Evolutionary conservation across 2,113 vertebrate genomes (phyloP), one percentile per base, ranked within the genome.

Genomic region (Sander lucioperca): DNA sequence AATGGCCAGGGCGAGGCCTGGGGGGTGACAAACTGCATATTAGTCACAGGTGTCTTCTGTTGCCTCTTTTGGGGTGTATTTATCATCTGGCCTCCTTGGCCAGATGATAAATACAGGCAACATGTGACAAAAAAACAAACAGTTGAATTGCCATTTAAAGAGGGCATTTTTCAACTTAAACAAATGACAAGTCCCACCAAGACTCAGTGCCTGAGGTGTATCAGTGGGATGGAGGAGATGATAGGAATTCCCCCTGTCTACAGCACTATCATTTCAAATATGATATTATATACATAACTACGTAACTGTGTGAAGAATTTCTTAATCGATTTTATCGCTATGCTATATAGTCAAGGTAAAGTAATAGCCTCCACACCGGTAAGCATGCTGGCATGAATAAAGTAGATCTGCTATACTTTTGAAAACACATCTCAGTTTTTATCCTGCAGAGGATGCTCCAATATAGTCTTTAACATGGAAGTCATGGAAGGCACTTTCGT

Each of bases 211-310:
- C 48, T 61, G 57, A 56, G 14, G 53, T 65, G 59, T 77, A 84
- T 81, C 39, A 83, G 6, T 69, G 64, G 56, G 68, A 66, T 70
- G 77, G 57, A 86, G 65, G 58, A 81, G 74, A 85, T 69, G 47
- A 78, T n/a, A 80, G 78, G 61, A 82, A 83, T 81, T 74, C 25
- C 73, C 62, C 77, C 16, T 19, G n/a, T 36, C 18, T 54, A 39
- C 7, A 74, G 47, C 68, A 27, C 47, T 48, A 74, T 85, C 18
- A 74, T 86, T 86, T 75, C 10, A 83, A 33, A 53, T 19, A 30
- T 54, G 50, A 59, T 58, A 67, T 61, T 27, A 62, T 27, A 33
- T 76, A 10, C 27, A 58, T 27, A 33, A 70, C 7, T 25, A 15
- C 8, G 16, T 39, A 65, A 72, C 36, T 63, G 48, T 39, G 25